These are phyloP conservation scores for Tethya wilhelma DNA, from an alignment of 37 sponge, comb jelly and placozoan species.

Conservation along the genomic window DNA sequence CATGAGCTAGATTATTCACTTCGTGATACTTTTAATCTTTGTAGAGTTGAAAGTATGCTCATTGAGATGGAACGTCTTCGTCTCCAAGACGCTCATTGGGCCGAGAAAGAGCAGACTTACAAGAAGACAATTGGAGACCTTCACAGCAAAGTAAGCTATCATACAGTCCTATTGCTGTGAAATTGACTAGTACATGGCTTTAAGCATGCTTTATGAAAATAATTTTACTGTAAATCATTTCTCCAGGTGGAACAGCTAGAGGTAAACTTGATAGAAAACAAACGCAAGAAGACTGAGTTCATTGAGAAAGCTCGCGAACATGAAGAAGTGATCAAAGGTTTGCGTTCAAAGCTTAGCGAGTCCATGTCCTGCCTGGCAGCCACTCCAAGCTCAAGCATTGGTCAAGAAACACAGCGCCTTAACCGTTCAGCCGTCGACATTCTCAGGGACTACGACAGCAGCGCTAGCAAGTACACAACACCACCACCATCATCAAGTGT, in stretches of 20 bases:
- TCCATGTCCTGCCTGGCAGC: neutral
- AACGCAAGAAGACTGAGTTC: constrained; percentile 22
- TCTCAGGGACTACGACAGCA: no score
- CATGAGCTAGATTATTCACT: neutral
- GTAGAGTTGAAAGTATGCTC: constrained; percentile 11
- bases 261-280: neutral
- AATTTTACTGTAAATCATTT: no score
- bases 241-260: constrained; percentile 24
- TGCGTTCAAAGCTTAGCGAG: neutral
- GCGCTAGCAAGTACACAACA: no score
- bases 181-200: no score
- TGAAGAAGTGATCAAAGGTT: constrained; percentile 10
- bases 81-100: constrained; percentile 39
- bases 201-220: no score
- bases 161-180: no score
- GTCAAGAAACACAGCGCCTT: no score
- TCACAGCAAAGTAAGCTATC: constrained; percentile 55
- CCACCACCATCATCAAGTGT: no score
- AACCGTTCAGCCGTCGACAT: no score
- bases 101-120: constrained; percentile 46
- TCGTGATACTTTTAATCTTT: constrained; percentile 2
- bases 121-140: constrained; percentile 48
- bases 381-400: no score
- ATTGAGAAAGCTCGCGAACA: constrained; percentile 23
- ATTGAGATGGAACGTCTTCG: constrained; percentile 15